Evolutionary conservation across 2,888 invertebrate species (phyloP).

Genomic region (Mythimna ferrago): DNA sequence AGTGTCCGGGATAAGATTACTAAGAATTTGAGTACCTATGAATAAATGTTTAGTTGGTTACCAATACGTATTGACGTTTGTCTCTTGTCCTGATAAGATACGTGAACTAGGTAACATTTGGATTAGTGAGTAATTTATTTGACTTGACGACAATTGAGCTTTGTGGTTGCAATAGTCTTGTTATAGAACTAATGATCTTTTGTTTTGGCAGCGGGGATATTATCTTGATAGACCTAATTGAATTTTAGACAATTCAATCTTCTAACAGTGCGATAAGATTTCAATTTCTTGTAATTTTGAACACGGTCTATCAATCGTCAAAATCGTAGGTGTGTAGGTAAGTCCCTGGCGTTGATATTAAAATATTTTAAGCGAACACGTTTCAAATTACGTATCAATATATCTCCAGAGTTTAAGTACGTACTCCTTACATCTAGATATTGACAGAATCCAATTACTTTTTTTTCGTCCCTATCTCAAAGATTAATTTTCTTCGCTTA

Average conservation of each 20-base stretch:
- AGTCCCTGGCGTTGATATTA: background rate
- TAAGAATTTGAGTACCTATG: conserved; percentile 49
- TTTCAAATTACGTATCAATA: conserved; percentile 3
- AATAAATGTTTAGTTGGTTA: conserved; percentile 42
- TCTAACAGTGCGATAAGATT: background rate
- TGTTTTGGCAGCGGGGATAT: conserved; percentile 38
- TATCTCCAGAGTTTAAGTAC: background rate
- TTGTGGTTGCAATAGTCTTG: conserved; percentile 33
- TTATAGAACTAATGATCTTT: conserved; percentile 43
- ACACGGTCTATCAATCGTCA: background rate
- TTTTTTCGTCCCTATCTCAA: conserved; percentile 13
- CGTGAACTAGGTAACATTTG: conserved; percentile 42
- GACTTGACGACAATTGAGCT: conserved; percentile 33
- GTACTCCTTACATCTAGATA: background rate
- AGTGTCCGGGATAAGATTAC: conserved; percentile 59
- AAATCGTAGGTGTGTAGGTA: conserved; percentile 6
- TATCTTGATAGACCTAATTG: conserved; percentile 40
- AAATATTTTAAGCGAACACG: conserved; percentile 9
- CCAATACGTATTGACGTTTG: conserved; percentile 44
- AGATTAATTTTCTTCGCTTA: conserved; percentile 41
- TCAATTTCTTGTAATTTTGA: conserved; percentile 15
- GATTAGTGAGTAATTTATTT: conserved; percentile 59
- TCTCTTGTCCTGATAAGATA: conserved; percentile 46
- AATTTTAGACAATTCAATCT: conserved; percentile 33
- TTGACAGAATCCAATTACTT: conserved; percentile 30